Evolutionary conservation across 92 coral and sea anemone genomes (phyloP), one percentile per base, ranked within the genome.

Genomic region (Nematostella vectensis): DNA sequence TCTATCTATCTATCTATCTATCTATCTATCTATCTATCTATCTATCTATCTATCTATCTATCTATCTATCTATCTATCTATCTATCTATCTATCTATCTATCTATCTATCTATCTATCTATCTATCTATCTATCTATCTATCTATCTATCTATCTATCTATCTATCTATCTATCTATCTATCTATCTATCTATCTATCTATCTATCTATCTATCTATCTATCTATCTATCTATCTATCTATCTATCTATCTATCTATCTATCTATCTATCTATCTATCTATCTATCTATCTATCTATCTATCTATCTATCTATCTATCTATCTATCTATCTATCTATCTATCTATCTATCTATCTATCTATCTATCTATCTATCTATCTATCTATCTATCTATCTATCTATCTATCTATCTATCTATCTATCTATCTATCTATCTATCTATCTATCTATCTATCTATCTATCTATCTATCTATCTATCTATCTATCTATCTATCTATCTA

Each of bases 301-400:
- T n/a, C n/a, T n/a, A n/a, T n/a, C n/a, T n/a, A n/a, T n/a, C n/a
- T n/a, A n/a, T n/a, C n/a, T n/a, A n/a, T n/a, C n/a, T n/a, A n/a
- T n/a, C n/a, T n/a, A n/a, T n/a, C n/a, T n/a, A n/a, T n/a, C n/a
- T n/a, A n/a, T n/a, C n/a, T n/a, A n/a, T n/a, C n/a, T n/a, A n/a
- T n/a, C n/a, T n/a, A n/a, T n/a, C 24, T 48, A 48, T 48, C 54
- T 48, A 48, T 48, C 24, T 48, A 48, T 48, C 54, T 48, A 48
- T 48, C 24, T 48, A 48, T 48, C 54, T 48, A 48, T 48, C 24
- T 48, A 48, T 48, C 54, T 48, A 48, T 48, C 24, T 48, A 48
- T 48, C 54, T 48, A 48, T 48, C 24, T 48, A 48, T 48, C 54
- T 48, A 48, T 48, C 24, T 48, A 48, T 48, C 54, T 48, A 48